These are phyloP conservation scores for Amblyjoppa proteus DNA, from an alignment of 2,888 invertebrate species.

Conservation along the genomic window DNA sequence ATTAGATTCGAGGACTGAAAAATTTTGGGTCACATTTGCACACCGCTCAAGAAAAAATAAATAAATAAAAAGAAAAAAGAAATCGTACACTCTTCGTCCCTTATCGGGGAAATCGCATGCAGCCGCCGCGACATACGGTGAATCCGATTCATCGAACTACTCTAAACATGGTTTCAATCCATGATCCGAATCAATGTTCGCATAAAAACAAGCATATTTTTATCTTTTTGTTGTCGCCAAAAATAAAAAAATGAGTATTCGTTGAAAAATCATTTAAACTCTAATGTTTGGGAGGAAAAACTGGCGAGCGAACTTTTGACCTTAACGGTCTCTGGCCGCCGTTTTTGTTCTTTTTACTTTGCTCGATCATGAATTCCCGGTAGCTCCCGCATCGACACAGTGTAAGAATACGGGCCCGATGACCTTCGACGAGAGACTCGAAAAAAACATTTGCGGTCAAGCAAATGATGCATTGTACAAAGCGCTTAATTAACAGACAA, in stretches of 20 bases:
- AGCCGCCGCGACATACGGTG: no score
- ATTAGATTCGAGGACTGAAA: neutral
- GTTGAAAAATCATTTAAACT: neutral
- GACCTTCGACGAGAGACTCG: neutral
- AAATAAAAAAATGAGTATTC: neutral
- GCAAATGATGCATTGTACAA: conserved; percentile 50
- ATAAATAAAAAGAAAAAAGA: neutral
- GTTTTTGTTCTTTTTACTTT: no score
- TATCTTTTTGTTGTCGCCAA: neutral
- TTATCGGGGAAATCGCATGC: no score
- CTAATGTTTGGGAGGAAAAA: neutral
- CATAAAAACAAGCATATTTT: neutral
- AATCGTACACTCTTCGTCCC: neutral
- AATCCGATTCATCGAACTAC: neutral
- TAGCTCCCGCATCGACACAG: neutral
- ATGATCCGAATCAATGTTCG: neutral
- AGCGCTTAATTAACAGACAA: conserved; percentile 48
- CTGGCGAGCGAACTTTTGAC: neutral
- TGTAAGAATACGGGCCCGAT: neutral
- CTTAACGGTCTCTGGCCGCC: neutral
- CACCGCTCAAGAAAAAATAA: neutral
- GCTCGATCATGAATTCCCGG: no score
- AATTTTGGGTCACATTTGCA: neutral
- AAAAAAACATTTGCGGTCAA: conserved; percentile 24
- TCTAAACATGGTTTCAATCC: neutral